Evolutionary conservation across 2,888 invertebrate genomes (phyloP), one percentile per base, ranked within the genome.

Genomic region (Nyleta sp.): DNA sequence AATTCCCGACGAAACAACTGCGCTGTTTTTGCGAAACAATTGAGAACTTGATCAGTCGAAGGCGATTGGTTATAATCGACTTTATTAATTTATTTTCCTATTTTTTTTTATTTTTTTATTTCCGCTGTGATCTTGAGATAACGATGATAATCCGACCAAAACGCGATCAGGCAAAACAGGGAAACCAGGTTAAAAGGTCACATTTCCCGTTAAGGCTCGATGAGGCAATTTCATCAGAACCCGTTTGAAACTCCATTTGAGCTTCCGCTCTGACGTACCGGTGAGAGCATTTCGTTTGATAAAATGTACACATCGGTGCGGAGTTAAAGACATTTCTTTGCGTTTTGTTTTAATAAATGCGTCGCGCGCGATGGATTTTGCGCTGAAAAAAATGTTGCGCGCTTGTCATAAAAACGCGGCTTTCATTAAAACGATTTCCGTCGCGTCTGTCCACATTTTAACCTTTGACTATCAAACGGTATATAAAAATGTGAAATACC

Each of bases 351-450:
- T 48, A 15, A 64, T 64, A 64, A 74, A 60, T 64, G 48, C 55
- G 42, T 38, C 55, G 70, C 65, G 31, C 57, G 44, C 28, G 68
- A 62, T 55, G 55, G 42, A 75, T 57, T 74, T 53, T 42, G 31
- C 31, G 20, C 11, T 60, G 53, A 33, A 67, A 74, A 74, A 74
- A 67, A n/a, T 52, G 35, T 42, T 57, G 50, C 46, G 24, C 57
- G 48, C 46, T 68, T 75, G 55, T 75, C 62, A 68, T 57, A 57
- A 64, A 76, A 76, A 59, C 48, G 20, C 62, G 22, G 38, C 48
- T 64, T 76, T 76, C 53, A 71, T 71, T 71, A 71, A 76, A 76
- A 71, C 35, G 59, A 57, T 76, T 75, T 70, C 57, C 68, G 42
- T 64, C 53, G 57, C 62, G 24, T 18, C 22, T 46, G 42, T 52